Evolutionary conservation across 2,888 invertebrate species (phyloP), one percentile per base, ranked within the genome.

Genomic region (Campopleginae sp.): DNA sequence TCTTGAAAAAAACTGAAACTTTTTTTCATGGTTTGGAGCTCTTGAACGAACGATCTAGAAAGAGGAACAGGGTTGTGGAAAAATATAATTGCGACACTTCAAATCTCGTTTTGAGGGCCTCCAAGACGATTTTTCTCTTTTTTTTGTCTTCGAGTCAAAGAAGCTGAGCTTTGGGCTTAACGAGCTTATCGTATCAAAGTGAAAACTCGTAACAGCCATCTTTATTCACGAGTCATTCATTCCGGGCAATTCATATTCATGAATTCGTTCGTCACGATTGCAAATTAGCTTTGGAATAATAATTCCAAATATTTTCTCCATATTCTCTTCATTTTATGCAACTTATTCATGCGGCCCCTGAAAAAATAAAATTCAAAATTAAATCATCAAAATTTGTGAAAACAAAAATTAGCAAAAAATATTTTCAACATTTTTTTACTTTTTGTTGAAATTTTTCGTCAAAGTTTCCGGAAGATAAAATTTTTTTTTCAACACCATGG

Each of bases 101-200:
- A 19, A n/a, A n/a, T 42, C 14, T 58, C 46, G 66, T 72, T 78
- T 63, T 7, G 7, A 38, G 38, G 7, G 38, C 7, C 38, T 38
- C 6, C 38, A 38, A 2, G 7, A 7, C 6, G 7, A 38, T 38
- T 38, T 38, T 72, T 27, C 66, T 10, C 42, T 66, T 38, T 23
- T 51, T 23, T 42, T 48, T 71, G n/a, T n/a, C n/a, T 54, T n/a
- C 42, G 1, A 61, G 68, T 80, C 70, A 75, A 78, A 74, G 63
- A 78, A 74, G 51, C 14, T 70, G 74, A 81, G 74, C 44, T 65
- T 74, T 68, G 51, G 51, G 58, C 48, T 72, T 48, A 65, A 76
- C 84, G 76, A 84, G 78, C 58, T 85, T 74, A 27, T 66, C 46
- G 17, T 61, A 33, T 65, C 70, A 71, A 76, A 66, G 82, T 61